Conservation (phyloP, 2,113 vertebrate genomes). For the Psettodes erumei region DNA sequence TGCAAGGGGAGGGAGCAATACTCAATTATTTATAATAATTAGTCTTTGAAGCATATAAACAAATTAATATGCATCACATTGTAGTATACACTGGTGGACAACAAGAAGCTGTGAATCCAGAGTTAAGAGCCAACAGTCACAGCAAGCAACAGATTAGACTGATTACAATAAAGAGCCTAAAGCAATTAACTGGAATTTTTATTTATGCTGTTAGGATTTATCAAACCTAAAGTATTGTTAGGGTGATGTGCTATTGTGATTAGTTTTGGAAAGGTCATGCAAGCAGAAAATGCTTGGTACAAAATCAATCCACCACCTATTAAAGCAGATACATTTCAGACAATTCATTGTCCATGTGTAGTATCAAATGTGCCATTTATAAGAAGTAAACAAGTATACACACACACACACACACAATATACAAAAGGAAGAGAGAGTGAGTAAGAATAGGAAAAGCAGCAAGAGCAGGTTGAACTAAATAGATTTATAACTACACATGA, state of each 20-base stretch:
- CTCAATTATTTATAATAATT: neutral
- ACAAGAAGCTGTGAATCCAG: neutral
- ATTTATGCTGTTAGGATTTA: neutral
- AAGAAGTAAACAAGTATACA: neutral
- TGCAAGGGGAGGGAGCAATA: neutral
- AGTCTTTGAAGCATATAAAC: neutral
- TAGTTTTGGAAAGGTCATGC: neutral
- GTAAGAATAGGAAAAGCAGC: neutral
- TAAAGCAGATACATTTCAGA: neutral
- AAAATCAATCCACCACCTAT: neutral
- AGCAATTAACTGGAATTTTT: constrained; percentile 6
- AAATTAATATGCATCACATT: neutral
- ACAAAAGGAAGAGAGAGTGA: neutral
- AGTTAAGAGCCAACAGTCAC: neutral
- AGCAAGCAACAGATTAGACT: neutral
- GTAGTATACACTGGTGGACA: neutral
- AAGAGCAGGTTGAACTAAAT: neutral
- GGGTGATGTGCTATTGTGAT: neutral
- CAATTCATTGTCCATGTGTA: neutral
- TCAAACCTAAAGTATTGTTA: neutral
- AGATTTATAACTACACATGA: neutral
- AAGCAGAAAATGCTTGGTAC: neutral
- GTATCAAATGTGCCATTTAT: neutral
- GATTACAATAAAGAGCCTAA: neutral
- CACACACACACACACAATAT: neutral